Evolutionary conservation across 2,113 vertebrate species (phyloP).

Genomic region (Mola mola): DNA sequence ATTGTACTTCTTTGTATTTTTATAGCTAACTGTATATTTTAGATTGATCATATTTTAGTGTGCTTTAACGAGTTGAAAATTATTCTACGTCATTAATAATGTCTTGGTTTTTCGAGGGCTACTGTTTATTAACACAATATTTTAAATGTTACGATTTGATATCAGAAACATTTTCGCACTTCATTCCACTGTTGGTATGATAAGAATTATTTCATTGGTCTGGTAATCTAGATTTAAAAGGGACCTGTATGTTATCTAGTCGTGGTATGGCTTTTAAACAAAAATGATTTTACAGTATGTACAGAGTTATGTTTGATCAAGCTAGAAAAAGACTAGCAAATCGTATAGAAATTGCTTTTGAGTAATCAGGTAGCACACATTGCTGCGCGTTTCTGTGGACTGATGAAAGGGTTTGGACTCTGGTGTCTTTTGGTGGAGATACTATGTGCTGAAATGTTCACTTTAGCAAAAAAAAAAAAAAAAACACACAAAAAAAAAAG

Average conservation of each 20-base stretch:
- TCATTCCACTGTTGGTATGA: slow-evolving; percentile 67
- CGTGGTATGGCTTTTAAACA: slow-evolving; percentile 57
- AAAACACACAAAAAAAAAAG: not conserved
- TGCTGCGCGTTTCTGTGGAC: slow-evolving; percentile 80
- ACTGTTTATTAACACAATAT: slow-evolving; percentile 75
- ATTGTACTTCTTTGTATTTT: slow-evolving; percentile 87
- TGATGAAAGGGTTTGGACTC: slow-evolving; percentile 61
- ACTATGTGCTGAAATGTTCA: slow-evolving; percentile 70
- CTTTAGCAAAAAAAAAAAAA: slow-evolving; percentile 59
- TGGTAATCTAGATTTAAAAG: slow-evolving; percentile 57
- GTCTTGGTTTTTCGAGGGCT: slow-evolving; percentile 77
- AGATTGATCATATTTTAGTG: slow-evolving; percentile 74
- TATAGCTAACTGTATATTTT: slow-evolving; percentile 83
- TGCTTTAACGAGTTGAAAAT: slow-evolving; percentile 76
- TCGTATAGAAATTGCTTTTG: slow-evolving; percentile 77
- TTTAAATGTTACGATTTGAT: slow-evolving; percentile 79
- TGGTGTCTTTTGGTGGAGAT: slow-evolving; percentile 62
- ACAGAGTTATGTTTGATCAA: slow-evolving; percentile 66
- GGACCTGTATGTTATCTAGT: slow-evolving; percentile 58
- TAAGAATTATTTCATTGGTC: slow-evolving; percentile 50
- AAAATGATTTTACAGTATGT: slow-evolving; percentile 71
- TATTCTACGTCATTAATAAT: slow-evolving; percentile 75
- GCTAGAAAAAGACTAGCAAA: slow-evolving; percentile 72
- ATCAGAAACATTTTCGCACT: slow-evolving; percentile 66
- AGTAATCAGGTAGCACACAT: slow-evolving; percentile 85